Conservation (phyloP, 2,113 vertebrate species). For the pig (Sus scrofa) region DNA sequence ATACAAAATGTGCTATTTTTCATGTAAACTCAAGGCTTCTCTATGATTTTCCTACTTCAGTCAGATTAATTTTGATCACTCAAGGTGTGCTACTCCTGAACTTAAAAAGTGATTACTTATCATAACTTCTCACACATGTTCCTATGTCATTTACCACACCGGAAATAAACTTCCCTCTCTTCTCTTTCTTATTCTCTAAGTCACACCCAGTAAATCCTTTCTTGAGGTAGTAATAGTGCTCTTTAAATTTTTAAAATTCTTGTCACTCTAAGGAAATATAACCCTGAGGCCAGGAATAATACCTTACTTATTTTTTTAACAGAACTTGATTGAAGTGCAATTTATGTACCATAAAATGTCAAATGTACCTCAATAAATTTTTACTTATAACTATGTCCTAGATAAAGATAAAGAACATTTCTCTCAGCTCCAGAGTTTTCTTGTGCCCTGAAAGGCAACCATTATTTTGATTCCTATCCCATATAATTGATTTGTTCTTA, state of each 20-base stretch:
- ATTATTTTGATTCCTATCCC: background rate
- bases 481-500: background rate
- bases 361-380: background rate
- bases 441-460: background rate
- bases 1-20: background rate
- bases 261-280: constrained; percentile 9
- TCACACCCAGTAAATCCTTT: background rate
- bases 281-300: background rate
- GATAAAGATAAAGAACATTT: background rate
- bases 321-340: background rate
- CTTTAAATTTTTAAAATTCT: background rate
- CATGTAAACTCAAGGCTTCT: background rate
- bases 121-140: background rate
- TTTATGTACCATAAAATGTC: background rate
- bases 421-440: background rate
- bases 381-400: background rate
- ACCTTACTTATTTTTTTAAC: background rate
- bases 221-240: background rate
- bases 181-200: background rate
- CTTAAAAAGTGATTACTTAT: background rate
- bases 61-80: background rate
- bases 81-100: background rate
- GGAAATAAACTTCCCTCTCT: background rate
- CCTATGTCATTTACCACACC: background rate
- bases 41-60: background rate